phyloP scores from a whole-genome alignment of 2,797 vertebrate species.

The Coilia nasus region DNA sequence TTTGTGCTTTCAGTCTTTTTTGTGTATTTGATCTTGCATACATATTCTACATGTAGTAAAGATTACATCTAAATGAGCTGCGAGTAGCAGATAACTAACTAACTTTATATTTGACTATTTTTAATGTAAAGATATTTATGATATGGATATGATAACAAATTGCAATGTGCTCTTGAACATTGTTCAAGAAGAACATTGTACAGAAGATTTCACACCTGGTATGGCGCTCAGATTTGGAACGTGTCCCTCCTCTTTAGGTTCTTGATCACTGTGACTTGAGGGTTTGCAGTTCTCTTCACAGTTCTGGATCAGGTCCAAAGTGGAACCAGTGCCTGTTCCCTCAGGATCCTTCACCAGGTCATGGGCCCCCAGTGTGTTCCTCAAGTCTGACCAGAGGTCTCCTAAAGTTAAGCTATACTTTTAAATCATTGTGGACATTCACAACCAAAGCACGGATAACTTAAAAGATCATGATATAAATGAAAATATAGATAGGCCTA shows the following conservation, averaged over 20 bases:
- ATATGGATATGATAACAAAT: background rate
- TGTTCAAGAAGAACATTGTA: too few species aligned
- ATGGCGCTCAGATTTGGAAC: conserved; percentile 47
- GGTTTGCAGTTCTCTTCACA: conserved; percentile 64
- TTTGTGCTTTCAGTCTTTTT: background rate
- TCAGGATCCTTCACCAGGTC: conserved; percentile 42
- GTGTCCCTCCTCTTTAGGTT: conserved; percentile 58
- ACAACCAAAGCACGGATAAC: background rate
- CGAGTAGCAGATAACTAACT: background rate
- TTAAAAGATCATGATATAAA: background rate
- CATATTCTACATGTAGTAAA: background rate
- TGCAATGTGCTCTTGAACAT: background rate
- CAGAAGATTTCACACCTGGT: background rate
- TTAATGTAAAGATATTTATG: background rate
- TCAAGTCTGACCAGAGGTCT: background rate
- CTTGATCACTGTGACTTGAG: conserved; percentile 44
- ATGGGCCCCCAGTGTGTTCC: background rate
- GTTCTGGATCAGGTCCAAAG: conserved; percentile 70
- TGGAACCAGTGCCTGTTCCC: conserved; percentile 75
- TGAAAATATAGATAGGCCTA: too few species aligned
- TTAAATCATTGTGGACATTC: background rate
- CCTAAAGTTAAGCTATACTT: background rate
- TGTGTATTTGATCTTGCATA: background rate
- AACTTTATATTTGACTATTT: background rate
- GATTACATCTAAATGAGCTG: background rate